Conservation (phyloP, 1,140 invertebrate species). For the Ericerus pela region DNA sequence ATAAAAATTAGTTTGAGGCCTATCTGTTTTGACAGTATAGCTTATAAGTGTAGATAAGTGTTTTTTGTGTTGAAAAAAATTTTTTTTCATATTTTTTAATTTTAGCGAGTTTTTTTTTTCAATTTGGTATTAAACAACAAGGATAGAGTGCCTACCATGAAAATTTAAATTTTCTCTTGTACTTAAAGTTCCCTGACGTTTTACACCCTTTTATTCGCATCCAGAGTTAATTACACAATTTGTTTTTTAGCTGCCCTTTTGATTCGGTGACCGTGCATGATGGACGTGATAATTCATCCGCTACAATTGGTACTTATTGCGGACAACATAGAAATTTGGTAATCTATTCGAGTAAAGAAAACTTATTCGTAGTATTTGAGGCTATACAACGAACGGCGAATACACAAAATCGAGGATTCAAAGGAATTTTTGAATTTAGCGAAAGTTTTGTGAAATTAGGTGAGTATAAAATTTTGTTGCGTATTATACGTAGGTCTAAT, state of each 20-base stretch:
- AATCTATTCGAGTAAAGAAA: slow-evolving; percentile 80
- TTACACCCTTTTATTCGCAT: too few relatives aligned
- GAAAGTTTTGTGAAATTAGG: slow-evolving; percentile 92
- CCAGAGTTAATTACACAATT: background rate
- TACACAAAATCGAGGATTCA: slow-evolving; percentile 86
- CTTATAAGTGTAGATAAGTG: too few relatives aligned
- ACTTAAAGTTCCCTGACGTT: too few relatives aligned
- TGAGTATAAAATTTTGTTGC: slow-evolving; percentile 31
- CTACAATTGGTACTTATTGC: slow-evolving; percentile 92
- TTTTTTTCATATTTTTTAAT: too few relatives aligned
- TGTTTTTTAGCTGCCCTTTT: slow-evolving; percentile 78
- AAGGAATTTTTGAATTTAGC: slow-evolving; percentile 89
- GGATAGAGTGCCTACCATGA: too few relatives aligned
- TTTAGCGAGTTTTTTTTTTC: too few relatives aligned
- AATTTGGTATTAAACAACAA: too few relatives aligned
- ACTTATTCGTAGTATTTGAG: slow-evolving; percentile 75
- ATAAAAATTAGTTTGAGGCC: too few relatives aligned
- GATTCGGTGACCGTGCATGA: slow-evolving; percentile 95
- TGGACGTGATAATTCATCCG: slow-evolving; percentile 65
- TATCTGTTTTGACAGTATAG: too few relatives aligned
- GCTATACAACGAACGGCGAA: slow-evolving; percentile 76
- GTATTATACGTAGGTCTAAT: too few relatives aligned
- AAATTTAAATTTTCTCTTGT: too few relatives aligned
- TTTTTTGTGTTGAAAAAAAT: too few relatives aligned
- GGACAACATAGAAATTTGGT: slow-evolving; percentile 92